Evolutionary conservation across 2,797 vertebrate genomes (phyloP).

Genomic region (Schizopygopsis pylzovi): DNA sequence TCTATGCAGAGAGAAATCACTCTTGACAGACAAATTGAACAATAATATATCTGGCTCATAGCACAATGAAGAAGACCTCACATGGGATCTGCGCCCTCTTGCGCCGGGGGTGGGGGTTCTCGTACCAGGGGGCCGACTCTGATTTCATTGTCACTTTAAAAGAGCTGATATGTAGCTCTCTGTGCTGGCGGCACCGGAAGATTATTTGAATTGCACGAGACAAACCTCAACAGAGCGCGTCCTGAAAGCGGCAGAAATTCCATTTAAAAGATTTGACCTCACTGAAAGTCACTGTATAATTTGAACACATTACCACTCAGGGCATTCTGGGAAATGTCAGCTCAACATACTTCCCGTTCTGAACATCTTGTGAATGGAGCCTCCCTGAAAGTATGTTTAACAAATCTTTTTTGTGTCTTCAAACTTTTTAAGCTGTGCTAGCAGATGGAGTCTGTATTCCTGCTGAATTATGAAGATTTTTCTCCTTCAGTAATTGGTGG

Average conservation of each 20-base stretch:
- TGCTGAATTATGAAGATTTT: constrained; percentile 29
- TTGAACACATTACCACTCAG: constrained; percentile 13
- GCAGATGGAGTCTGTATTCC: constrained; percentile 10
- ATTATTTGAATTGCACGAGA: neutral
- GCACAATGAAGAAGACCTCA: too few relatives aligned
- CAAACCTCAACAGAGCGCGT: constrained; percentile 9
- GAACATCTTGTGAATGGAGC: neutral
- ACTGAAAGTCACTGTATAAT: constrained; percentile 39
- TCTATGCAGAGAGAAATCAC: constrained; percentile 9
- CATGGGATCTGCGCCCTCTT: neutral
- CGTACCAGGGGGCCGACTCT: neutral
- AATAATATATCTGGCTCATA: constrained; percentile 7
- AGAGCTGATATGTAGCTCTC: constrained; percentile 2
- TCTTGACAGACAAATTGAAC: constrained; percentile 15
- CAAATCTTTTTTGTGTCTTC: constrained; percentile 21
- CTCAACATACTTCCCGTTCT: neutral
- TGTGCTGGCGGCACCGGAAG: constrained; percentile 18
- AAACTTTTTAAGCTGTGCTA: constrained; percentile 1
- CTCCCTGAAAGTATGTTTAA: constrained; percentile 9
- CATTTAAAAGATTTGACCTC: constrained; percentile 37
- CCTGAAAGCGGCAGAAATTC: neutral
- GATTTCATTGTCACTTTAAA: constrained; percentile 8
- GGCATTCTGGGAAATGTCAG: constrained; percentile 30
- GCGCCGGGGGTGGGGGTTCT: neutral
- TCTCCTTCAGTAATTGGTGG: constrained; percentile 21